Percentiles rank a stretch among this genome's conserved stretches.
Conservation (phyloP, 2,797 vertebrate genomes). For the Acestrorhynchus altus region DNA sequence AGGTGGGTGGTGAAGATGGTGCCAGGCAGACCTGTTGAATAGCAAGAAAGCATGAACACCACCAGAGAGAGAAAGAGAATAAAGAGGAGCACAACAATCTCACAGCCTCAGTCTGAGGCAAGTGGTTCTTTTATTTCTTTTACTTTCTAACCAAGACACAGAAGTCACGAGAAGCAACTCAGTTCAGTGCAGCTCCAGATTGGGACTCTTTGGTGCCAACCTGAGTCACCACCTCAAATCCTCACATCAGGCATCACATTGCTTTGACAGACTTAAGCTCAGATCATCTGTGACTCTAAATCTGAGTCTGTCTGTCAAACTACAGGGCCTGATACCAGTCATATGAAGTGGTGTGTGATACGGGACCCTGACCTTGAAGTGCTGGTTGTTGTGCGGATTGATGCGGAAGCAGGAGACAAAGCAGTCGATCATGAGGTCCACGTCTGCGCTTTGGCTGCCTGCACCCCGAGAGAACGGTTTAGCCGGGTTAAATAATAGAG, state of each 20-base stretch:
- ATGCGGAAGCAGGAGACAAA: slow-evolving; percentile 98
- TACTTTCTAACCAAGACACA: no score
- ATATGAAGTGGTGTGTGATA: neutral
- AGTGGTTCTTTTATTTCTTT: no score
- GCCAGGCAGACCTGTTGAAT: slow-evolving; percentile 88
- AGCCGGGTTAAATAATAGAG: slow-evolving; percentile 93
- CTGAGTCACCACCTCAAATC: no score
- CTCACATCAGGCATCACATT: no score
- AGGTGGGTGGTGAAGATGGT: slow-evolving; percentile 91
- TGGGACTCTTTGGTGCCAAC: no score
- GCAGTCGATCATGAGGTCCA: slow-evolving; percentile 98
- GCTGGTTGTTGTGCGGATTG: slow-evolving; percentile 97
- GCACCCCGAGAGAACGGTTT: slow-evolving; percentile 93
- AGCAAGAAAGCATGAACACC: neutral
- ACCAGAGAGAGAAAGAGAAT: neutral
- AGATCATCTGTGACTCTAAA: neutral
- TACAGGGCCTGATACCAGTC: neutral
- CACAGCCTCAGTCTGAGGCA: no score
- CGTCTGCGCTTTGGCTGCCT: slow-evolving; percentile 91
- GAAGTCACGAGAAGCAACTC: no score
- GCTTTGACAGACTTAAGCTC: neutral
- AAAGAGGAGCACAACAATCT: no score
- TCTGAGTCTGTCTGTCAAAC: neutral
- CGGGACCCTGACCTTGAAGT: slow-evolving; percentile 87
- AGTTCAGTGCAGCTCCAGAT: no score